Evolutionary conservation across 1,140 invertebrate genomes (phyloP), one percentile per base, ranked within the genome.

Genomic region (Penaeus chinensis): DNA sequence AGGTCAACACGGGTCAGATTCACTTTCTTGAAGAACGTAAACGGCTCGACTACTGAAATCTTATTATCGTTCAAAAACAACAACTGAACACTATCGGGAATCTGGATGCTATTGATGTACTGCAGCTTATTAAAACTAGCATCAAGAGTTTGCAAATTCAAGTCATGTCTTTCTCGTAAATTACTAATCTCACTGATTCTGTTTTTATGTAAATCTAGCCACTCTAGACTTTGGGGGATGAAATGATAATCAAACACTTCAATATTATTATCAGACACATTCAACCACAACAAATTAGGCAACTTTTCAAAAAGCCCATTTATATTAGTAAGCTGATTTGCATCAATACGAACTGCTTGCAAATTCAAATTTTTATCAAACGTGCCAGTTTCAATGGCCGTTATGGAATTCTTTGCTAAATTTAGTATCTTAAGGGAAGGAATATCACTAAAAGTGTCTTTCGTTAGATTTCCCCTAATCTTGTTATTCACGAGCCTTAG

Each of bases 141-240:
- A 91, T 97, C 96, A 65, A 97, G 92, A 66, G 95, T 96, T 92
- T 96, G 95, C 80, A 97, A 92, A 20, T 93, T 93, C 10, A 96
- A 91, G 91, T 96, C 92, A 89, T 97, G 95, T 63, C 95, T 91
- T 13, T 94, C 93, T 91, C 96, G 96, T 92, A 97, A 97, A 94
- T 98, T 98, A 54, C 95, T 95, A 1, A 98, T 93, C 91, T 97
- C 95, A 91, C 94, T 94, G 88, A 98, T 95, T 91, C 95, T 95
- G 92, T 98, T 98, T 91, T 95, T 95, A 92, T 98, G 97, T 90
- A 98, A 93, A 92, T 98, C 97, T 69, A 98, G 92, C 96, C 96
- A 98, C 90, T 97, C 95, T 85, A 98, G 93, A 88, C 95, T 95
- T 74, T 93, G 91, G 0, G 97, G 97, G 77, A 98, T 94, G 83